These are phyloP conservation scores for Lytechinus variegatus DNA, from an alignment of 35 echinoderm and acorn worm genomes.

Conservation along the genomic window DNA sequence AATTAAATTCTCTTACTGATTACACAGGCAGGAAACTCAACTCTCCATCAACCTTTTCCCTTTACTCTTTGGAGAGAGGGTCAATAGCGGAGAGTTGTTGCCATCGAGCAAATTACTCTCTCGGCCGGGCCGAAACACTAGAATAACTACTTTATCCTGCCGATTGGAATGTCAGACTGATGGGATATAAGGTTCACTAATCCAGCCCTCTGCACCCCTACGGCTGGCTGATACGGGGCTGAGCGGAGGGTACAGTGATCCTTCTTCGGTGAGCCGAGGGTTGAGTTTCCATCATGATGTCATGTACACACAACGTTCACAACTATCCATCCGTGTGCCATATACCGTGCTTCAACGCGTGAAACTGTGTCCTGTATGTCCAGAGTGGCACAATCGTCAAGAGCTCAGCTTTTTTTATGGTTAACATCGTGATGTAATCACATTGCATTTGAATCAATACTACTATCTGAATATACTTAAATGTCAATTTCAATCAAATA, in stretches of 20 bases:
- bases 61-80: background rate
- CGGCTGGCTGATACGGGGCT: background rate
- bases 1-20: slow-evolving; percentile 15
- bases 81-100: background rate
- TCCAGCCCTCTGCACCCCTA: slow-evolving; percentile 8
- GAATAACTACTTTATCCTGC: slow-evolving; percentile 47
- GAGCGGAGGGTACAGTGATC: background rate
- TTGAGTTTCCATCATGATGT: background rate
- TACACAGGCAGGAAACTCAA: slow-evolving; percentile 10
- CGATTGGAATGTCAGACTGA: slow-evolving; percentile 39
- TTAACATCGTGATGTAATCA: background rate
- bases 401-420: background rate
- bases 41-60: background rate
- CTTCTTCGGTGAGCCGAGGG: background rate
- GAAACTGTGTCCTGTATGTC: background rate
- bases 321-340: background rate
- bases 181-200: slow-evolving; percentile 33
- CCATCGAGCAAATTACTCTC: slow-evolving; percentile 38
- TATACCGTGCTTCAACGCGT: background rate
- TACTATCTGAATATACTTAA: background rate
- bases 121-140: slow-evolving; percentile 45
- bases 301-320: background rate
- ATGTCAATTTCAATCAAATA: background rate
- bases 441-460: background rate
- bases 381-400: background rate